Evolutionary conservation across 2,113 vertebrate genomes (phyloP).

Genomic region (Prionailurus bengalensis): DNA sequence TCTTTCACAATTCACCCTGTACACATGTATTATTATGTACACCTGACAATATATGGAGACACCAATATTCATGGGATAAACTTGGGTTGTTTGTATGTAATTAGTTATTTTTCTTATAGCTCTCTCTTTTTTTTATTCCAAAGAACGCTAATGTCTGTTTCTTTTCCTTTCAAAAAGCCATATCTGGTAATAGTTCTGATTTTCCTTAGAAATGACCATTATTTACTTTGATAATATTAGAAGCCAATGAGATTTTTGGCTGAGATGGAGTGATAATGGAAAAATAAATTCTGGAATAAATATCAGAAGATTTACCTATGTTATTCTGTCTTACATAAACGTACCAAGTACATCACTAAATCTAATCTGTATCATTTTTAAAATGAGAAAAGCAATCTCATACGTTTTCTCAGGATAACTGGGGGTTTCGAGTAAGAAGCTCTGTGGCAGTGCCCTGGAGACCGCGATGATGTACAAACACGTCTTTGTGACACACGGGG

Average conservation of each 20-base stretch:
- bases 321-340: background rate
- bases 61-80: fast-evolving
- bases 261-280: background rate
- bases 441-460: fast-evolving
- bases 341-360: too few species aligned
- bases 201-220: background rate
- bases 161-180: background rate
- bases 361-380: background rate
- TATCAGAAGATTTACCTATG: background rate
- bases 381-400: background rate
- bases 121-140: background rate
- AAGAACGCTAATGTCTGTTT: background rate
- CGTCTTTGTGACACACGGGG: fast-evolving
- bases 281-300: background rate
- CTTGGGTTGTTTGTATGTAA: too few species aligned
- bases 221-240: background rate
- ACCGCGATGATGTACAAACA: fast-evolving
- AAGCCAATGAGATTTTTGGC: background rate
- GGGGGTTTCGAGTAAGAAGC: fast-evolving
- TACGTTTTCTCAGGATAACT: too few species aligned
- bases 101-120: background rate
- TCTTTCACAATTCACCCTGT: background rate
- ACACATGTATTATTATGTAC: fast-evolving
- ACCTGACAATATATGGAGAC: fast-evolving
- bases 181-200: background rate